These are phyloP conservation scores for Mycteria americana DNA, from an alignment of 2,797 vertebrate genomes.

Conservation along the genomic window DNA sequence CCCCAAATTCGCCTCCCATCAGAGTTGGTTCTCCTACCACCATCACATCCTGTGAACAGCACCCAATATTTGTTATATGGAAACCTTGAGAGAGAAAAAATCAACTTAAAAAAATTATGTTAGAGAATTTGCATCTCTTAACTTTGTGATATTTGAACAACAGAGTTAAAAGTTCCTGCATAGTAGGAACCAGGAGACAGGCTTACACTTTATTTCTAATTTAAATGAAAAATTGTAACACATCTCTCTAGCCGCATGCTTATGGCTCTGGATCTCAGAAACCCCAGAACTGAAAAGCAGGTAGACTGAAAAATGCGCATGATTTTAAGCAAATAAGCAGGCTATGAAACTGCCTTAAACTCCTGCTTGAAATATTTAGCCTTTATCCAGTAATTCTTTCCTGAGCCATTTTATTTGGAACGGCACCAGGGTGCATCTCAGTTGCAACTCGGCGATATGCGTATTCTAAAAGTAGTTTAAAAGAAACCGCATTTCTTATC, in stretches of 20 bases:
- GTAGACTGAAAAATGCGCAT: not conserved
- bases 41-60: constrained; percentile 95
- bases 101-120: constrained; percentile 75
- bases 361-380: constrained; percentile 10
- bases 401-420: constrained; percentile 26
- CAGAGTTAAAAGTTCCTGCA: constrained; percentile 43
- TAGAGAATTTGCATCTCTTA: constrained; percentile 57
- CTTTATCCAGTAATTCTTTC: constrained; percentile 5
- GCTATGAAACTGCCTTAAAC: not conserved
- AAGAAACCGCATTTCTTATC: constrained; percentile 40
- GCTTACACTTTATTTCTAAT: constrained; percentile 23
- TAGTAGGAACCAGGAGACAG: constrained; percentile 49
- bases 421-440: not conserved
- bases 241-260: not conserved
- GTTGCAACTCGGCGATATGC: not conserved
- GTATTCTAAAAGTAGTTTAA: constrained; percentile 7
- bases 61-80: constrained; percentile 83
- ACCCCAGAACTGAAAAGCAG: constrained; percentile 17
- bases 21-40: constrained; percentile 97
- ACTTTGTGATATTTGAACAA: constrained; percentile 59
- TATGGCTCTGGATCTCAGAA: constrained; percentile 9
- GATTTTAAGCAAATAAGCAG: constrained; percentile 24
- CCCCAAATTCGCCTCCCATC: constrained; percentile 98
- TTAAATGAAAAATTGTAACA: not conserved
- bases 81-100: constrained; percentile 78